These are phyloP conservation scores for Trichogramma evanescens DNA, from an alignment of 2,888 invertebrate species.

Conservation along the genomic window DNA sequence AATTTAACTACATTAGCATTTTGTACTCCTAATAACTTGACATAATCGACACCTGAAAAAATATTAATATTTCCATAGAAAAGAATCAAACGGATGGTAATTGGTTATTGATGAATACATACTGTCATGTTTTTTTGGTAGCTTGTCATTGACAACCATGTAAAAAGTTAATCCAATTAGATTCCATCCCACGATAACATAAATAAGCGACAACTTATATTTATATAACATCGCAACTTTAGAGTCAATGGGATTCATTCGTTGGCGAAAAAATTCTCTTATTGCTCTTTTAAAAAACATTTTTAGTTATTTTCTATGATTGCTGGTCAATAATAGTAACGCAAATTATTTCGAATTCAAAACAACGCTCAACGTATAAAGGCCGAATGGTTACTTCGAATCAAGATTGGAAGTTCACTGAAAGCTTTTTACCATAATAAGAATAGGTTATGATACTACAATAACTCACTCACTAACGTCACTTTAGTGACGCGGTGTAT, in stretches of 20 bases:
- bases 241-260: not conserved
- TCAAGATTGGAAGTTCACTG: too few relatives aligned
- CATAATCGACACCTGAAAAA: slow-evolving; percentile 54
- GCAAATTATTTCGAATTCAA: too few relatives aligned
- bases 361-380: too few relatives aligned
- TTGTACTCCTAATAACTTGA: slow-evolving; percentile 52
- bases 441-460: not conserved
- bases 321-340: too few relatives aligned
- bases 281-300: not conserved
- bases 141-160: not conserved
- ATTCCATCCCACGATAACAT: slow-evolving; percentile 8
- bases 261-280: not conserved
- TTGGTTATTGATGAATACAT: not conserved
- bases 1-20: slow-evolving; percentile 55
- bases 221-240: not conserved
- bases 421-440: too few relatives aligned
- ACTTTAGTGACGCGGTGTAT: too few relatives aligned
- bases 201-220: not conserved
- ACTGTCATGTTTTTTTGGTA: not conserved
- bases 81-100: not conserved
- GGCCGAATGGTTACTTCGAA: too few relatives aligned
- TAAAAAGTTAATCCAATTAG: not conserved
- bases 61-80: slow-evolving; percentile 1
- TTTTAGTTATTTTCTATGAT: not conserved
- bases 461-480: not conserved